Evolutionary conservation across 1,140 invertebrate genomes (phyloP), one percentile per base, ranked within the genome.

Genomic region (Drosophila varians): DNA sequence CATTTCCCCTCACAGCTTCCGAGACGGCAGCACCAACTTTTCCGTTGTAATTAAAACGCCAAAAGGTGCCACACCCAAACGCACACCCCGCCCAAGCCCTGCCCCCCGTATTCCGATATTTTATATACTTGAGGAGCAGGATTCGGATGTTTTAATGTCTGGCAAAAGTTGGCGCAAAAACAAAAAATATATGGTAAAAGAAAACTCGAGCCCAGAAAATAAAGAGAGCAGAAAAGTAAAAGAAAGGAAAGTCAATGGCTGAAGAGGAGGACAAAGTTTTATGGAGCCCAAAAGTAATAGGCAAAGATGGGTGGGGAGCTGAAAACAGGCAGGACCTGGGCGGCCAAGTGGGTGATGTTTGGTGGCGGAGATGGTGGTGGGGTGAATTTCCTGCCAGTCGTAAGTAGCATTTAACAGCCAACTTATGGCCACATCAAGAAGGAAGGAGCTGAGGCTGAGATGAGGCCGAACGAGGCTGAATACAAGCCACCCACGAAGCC

Each of bases 401-500:
- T 84, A 84, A 84, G 79, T 84, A 84, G 79, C 79, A 86, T 84
- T 84, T 84, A 84, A 84, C 79, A 86, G 79, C 58, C 79, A 84
- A 84, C 79, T 84, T 84, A 84, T 86, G 79, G 71, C 75, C 79
- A 80, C 45, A 38, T 64, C 66, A 49, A 23, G 31, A 58, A 55
- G 55, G 77, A 56, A 57, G 53, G 55, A 62, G 57, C 55, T 16
- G n/a, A n/a, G n/a, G 47, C 25, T 21, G 1, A 42, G 43, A 2
- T 4, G 21, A 12, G 21, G 5, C 36, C 36, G 40, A 45, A 9
- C 19, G 42, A 54, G 40, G 31, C 25, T 61, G 68, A 40, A 43
- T 25, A 28, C 62, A 53, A 74, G 54, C 66, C 69, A 78, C 58
- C 70, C 70, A 78, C 78, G 79, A 84, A 84, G 78, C 71, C 52